Conservation (phyloP, 1,140 invertebrate species). For the Drosophila kurseongensis region DNA sequence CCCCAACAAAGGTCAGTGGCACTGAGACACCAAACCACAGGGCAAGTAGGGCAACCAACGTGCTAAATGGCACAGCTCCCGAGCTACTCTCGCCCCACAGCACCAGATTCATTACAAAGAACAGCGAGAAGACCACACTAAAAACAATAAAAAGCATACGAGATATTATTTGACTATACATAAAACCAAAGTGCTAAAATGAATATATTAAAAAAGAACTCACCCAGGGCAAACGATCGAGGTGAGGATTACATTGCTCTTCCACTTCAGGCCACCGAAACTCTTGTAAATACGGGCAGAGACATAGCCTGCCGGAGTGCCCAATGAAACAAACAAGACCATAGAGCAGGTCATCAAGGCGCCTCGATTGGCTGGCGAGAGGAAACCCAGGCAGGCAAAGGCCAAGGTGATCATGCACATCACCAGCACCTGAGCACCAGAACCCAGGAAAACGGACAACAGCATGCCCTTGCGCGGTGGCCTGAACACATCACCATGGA, state of each 20-base stretch:
- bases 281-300: constrained; percentile 99
- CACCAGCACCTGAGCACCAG: constrained; percentile 95
- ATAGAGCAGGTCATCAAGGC: constrained; percentile 99
- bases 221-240: constrained; percentile 98
- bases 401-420: constrained; percentile 93
- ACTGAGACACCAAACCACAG: constrained; percentile 99
- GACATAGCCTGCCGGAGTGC: constrained; percentile 97
- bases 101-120: constrained; percentile 98
- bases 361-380: constrained; percentile 99
- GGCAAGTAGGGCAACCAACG: constrained; percentile 97
- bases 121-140: constrained; percentile 97
- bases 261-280: constrained; percentile 99
- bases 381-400: constrained; percentile 98
- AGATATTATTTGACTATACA: too few species aligned
- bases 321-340: constrained; percentile 97
- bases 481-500: constrained; percentile 97
- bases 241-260: constrained; percentile 98
- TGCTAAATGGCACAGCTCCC: constrained; percentile 98
- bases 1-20: constrained; percentile 98
- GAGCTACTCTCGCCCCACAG: constrained; percentile 98
- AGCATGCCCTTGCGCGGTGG: constrained; percentile 99
- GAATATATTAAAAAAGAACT: constrained; percentile 53
- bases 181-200: constrained; percentile 85
- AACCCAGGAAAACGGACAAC: constrained; percentile 96
- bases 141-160: constrained; percentile 50